These are phyloP conservation scores for Drosophila quasianomalipes DNA, from an alignment of 2,888 invertebrate genomes.

Conservation along the genomic window DNA sequence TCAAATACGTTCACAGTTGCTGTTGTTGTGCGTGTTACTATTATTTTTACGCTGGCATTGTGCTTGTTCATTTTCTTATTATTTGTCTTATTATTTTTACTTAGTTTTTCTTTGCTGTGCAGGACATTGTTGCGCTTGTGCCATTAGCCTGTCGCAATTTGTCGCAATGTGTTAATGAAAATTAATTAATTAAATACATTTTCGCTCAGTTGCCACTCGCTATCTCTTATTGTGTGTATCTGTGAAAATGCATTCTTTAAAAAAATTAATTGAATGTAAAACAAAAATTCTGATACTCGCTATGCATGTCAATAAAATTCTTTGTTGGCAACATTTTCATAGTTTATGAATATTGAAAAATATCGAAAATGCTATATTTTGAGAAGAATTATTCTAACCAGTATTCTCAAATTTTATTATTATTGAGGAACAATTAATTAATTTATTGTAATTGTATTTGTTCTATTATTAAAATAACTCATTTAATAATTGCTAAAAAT, in stretches of 20 bases:
- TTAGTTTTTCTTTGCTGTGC: slow-evolving; percentile 9
- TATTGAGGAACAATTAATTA: background rate
- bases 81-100: slow-evolving; percentile 5
- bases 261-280: slow-evolving; percentile 17
- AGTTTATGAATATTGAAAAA: background rate
- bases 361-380: background rate
- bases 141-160: slow-evolving; percentile 57
- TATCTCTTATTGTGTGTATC: slow-evolving; percentile 9
- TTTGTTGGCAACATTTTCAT: background rate
- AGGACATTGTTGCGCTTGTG: slow-evolving; percentile 32
- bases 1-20: slow-evolving; percentile 31
- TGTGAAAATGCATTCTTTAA: slow-evolving; percentile 51
- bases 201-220: slow-evolving; percentile 59
- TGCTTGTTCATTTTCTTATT: background rate
- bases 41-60: slow-evolving; percentile 7
- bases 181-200: slow-evolving; percentile 78
- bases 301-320: background rate
- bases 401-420: background rate
- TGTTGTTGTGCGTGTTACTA: slow-evolving; percentile 3
- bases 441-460: background rate
- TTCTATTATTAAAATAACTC: background rate
- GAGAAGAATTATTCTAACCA: background rate
- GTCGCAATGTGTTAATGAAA: slow-evolving; percentile 69
- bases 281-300: background rate
- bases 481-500: background rate